These are phyloP conservation scores for Diachasma alloeum DNA, from an alignment of 1,140 invertebrate genomes.

Conservation along the genomic window DNA sequence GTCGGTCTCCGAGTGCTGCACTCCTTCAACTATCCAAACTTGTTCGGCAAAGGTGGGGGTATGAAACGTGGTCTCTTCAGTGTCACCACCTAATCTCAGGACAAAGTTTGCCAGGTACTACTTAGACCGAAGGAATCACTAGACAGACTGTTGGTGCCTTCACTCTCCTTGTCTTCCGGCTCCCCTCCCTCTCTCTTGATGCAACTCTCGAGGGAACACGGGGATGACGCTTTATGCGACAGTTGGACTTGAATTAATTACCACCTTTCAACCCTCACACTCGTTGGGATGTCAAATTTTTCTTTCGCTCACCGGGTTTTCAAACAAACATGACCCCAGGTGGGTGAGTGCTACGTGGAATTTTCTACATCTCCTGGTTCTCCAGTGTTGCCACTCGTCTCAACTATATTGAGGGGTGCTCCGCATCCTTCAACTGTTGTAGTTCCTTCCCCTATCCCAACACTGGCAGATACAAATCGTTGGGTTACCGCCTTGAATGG, in stretches of 20 bases:
- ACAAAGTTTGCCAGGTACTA: conserved; percentile 35
- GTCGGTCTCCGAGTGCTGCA: neutral
- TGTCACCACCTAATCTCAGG: conserved; percentile 39
- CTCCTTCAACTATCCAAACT: neutral
- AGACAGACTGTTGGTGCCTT: conserved; percentile 42
- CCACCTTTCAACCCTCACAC: neutral
- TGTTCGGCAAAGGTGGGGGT: neutral
- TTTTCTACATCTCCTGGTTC: neutral
- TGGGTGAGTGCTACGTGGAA: neutral
- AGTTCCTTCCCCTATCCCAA: neutral
- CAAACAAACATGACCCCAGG: neutral
- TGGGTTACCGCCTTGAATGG: neutral
- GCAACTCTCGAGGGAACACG: neutral
- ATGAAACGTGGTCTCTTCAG: conserved; percentile 2
- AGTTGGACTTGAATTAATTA: conserved; percentile 45
- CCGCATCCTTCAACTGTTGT: neutral
- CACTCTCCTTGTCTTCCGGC: neutral
- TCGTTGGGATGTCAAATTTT: conserved; percentile 26
- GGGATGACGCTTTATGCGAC: conserved; percentile 41
- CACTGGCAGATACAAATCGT: neutral
- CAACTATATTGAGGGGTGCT: neutral
- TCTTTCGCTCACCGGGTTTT: neutral
- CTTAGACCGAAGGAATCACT: conserved; percentile 42
- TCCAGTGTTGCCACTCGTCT: neutral
- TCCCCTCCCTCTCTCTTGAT: neutral